Conservation (phyloP, 2,888 invertebrate genomes). For the Asteroscopus sphinx region DNA sequence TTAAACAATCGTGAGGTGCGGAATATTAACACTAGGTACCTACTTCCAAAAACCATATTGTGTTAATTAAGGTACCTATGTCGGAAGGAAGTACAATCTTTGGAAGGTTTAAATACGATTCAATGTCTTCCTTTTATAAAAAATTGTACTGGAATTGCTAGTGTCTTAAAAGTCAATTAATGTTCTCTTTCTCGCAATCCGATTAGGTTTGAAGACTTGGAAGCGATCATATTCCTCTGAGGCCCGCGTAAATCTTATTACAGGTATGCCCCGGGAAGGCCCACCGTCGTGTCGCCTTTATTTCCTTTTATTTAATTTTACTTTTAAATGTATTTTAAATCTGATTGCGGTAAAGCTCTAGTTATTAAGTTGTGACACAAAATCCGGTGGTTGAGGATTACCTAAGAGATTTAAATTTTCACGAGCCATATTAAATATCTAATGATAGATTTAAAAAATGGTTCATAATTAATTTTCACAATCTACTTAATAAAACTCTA, state of each 20-base stretch:
- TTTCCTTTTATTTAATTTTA: conserved; percentile 56
- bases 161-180: conserved; percentile 56
- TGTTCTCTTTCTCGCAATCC: conserved; percentile 67
- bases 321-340: conserved; percentile 41
- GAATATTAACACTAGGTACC: conserved; percentile 13
- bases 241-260: conserved; percentile 75
- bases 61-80: conserved; percentile 31
- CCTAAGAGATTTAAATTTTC: background rate
- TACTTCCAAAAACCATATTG: conserved; percentile 25
- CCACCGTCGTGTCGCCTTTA: conserved; percentile 47
- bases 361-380: conserved; percentile 4
- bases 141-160: conserved; percentile 9
- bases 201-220: conserved; percentile 65
- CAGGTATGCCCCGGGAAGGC: conserved; percentile 50
- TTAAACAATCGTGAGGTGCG: conserved; percentile 19
- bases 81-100: conserved; percentile 41
- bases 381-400: conserved; percentile 6
- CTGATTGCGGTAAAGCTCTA: conserved; percentile 15
- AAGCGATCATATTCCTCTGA: conserved; percentile 62
- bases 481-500: too few relatives aligned
- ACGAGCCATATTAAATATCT: too few relatives aligned
- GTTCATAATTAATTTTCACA: too few relatives aligned
- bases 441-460: too few relatives aligned
- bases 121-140: conserved; percentile 26
- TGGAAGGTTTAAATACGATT: conserved; percentile 17